These are phyloP conservation scores for Penaeus monodon DNA, from an alignment of 2,888 invertebrate species.

Conservation along the genomic window DNA sequence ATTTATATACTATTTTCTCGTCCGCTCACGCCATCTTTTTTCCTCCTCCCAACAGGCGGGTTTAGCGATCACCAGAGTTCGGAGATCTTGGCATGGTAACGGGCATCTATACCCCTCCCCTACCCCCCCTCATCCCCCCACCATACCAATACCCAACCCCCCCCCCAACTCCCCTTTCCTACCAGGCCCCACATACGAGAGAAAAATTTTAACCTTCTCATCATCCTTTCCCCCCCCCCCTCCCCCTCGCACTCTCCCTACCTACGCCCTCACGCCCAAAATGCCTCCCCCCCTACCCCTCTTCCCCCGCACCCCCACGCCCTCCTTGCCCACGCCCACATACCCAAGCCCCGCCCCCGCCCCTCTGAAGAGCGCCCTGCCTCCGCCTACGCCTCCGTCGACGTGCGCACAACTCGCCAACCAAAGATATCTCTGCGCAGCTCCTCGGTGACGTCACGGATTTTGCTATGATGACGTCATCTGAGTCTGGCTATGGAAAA, in stretches of 20 bases:
- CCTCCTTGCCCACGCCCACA: too few species aligned
- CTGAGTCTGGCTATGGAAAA: neutral
- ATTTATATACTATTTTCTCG: neutral
- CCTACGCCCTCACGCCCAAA: neutral
- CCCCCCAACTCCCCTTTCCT: neutral
- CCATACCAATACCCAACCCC: neutral
- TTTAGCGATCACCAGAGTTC: slow-evolving; percentile 61
- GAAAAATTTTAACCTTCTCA: too few species aligned
- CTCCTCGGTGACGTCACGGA: slow-evolving; percentile 35
- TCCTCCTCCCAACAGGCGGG: slow-evolving; percentile 40
- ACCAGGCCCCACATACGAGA: neutral
- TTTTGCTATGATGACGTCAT: slow-evolving; percentile 10
- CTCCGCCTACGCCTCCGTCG: neutral
- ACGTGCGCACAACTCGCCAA: slow-evolving; percentile 17
- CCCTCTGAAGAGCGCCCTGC: neutral
- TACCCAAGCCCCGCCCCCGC: neutral
- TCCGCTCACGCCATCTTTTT: neutral
- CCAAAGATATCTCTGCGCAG: slow-evolving; percentile 39
- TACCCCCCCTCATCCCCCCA: neutral
- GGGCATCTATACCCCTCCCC: neutral
- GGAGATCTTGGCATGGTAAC: slow-evolving; percentile 63
- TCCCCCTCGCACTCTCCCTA: neutral
- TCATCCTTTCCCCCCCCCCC: neutral
- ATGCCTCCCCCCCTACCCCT: too few species aligned
- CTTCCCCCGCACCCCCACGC: too few species aligned